phyloP scores from a whole-genome alignment of 2,797 vertebrate genomes.

The Saxicola maurus region DNA sequence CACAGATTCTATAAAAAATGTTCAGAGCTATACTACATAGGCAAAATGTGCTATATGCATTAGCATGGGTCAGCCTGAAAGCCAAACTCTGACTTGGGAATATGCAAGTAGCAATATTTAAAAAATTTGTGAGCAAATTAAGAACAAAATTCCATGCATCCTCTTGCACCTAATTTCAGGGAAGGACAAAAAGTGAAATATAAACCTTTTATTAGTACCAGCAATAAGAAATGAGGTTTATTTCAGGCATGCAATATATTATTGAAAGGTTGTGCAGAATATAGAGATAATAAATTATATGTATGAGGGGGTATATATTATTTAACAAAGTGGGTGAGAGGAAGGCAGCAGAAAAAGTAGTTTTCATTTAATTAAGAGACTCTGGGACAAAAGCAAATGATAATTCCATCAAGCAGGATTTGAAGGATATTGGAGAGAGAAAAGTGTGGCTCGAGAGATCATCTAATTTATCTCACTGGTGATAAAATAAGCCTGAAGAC shows the following conservation, averaged over 20 bases:
- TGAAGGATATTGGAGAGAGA: background rate
- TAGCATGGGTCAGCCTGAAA: background rate
- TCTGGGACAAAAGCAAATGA: conserved; percentile 14
- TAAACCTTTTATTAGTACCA: background rate
- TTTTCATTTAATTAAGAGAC: conserved; percentile 20
- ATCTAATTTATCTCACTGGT: conserved; percentile 30
- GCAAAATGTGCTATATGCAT: background rate
- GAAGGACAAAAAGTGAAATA: background rate
- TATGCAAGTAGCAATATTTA: background rate
- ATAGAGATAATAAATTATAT: conserved; percentile 17
- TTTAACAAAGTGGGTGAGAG: background rate
- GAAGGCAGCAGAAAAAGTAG: conserved; percentile 3
- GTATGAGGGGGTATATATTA: conserved; percentile 24
- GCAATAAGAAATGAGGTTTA: conserved; percentile 23
- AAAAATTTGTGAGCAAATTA: background rate
- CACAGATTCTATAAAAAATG: background rate
- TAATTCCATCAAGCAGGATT: background rate
- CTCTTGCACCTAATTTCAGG: background rate
- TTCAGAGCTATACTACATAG: background rate
- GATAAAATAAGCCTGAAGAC: background rate
- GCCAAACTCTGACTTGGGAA: background rate
- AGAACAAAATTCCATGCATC: background rate
- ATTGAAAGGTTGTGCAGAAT: conserved; percentile 41
- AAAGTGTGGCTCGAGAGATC: background rate
- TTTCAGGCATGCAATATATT: conserved; percentile 25